Base-by-base conservation (phyloP, 92 coral and sea anemone genomes). In the Palythoa caribaeorum region DNA sequence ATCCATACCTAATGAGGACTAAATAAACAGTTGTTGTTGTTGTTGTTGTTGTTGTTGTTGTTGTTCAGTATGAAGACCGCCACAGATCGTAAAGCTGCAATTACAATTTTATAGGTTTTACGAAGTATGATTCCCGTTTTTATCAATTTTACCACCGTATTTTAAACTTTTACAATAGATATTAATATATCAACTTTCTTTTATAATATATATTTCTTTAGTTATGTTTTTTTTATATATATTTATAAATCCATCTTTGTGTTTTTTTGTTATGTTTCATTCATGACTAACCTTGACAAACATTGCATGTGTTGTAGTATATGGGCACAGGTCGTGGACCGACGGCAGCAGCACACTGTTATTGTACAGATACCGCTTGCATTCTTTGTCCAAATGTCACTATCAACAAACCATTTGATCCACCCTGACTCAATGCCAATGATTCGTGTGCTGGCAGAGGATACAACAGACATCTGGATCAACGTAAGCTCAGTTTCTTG, bases 381-480 rank as follows among this genome's bases (percentile, higher is more conserved):
- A 16, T 92, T 96, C 50, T 97, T 97, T 91, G 94, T 90, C 62
- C 92, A 96, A 66, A 83, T 90, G 48, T 92, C 93, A 35, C 95
- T 90, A 70, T 93, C 97, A 36, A 96, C 95, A 21, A 90, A 89
- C 88, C 91, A 89, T 37, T 88, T 91, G 5, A 74, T 93, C 14
- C 92, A 88, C 21, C 92, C 96, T 36, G 90, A 89, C 39, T 90
- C 91, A 78, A 89, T 94, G 68, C 98, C 98, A 12, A 92, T 95
- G 85, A 93, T 97, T 84, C 90, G 93, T 71, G 96, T 97, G 73
- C 66, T 97, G 15, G 96, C 98, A 52, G 99, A 97, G 68, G 99
- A 97, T 57, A 95, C 97, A 5, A 90, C 94, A 44, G 99, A 97
- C 68, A 85, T 97, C 40, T 97, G 99, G 99, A 94, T 97, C 40